Evolutionary conservation across 92 coral and sea anemone genomes (phyloP), one percentile per base, ranked within the genome.

Genomic region (Umimayanthus kanabou): DNA sequence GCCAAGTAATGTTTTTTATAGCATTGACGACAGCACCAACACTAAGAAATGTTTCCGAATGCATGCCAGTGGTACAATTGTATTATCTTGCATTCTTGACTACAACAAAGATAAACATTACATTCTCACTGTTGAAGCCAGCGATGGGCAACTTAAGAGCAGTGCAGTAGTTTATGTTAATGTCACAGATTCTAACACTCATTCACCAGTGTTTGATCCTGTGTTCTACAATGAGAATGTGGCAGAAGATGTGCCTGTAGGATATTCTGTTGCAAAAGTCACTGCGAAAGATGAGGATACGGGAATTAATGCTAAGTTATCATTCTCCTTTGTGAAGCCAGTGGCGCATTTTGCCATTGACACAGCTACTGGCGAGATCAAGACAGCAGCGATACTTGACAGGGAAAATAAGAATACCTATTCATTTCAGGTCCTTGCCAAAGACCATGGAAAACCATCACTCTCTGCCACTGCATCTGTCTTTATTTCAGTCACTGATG

Each of bases 151-250:
- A 30, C 89, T 95, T 29, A 93, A 86, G 61, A 92, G 96, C 72
- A 91, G 92, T 61, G 99, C 93, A 1, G 80, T 75, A 74, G 97
- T 95, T 47, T 83, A 89, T 50, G 90, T 97, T 9, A 95, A 91
- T 77, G 92, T 97, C 22, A 93, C 94, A 23, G 99, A 97, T 81
- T 88, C 98, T 6, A 97, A 97, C 89, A 96, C 94, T n/a, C 92
- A 97, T 88, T 76, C 93, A 15, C 99, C 99, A 25, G 80, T 77
- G 67, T 97, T 97, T 89, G 65, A 85, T 50, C 80, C 81, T 37
- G 70, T 92, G 16, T 89, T 93, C 55, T 97, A 93, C 88, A 82
- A 73, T 53, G 91, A 85, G 9, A 45, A 53, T 28, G 93, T 97
- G 26, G 76, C 47, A 15, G 99, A 97, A 57, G 88, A 94, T 85